These are phyloP conservation scores for Apteryx owenii DNA, from an alignment of 2,113 vertebrate genomes.

Conservation along the genomic window DNA sequence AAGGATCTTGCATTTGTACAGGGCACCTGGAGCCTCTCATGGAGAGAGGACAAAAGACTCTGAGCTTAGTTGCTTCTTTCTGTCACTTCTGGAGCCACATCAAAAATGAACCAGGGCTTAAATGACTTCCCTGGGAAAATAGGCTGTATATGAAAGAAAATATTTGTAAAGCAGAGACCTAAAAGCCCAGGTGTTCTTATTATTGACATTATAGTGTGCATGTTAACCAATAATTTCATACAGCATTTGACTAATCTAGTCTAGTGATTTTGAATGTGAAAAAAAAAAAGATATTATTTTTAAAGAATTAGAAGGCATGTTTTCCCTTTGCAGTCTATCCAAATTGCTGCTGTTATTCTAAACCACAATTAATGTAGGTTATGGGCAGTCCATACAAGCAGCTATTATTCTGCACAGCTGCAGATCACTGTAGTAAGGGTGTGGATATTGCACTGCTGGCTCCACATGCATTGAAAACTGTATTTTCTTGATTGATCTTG, in stretches of 20 bases:
- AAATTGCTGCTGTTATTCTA: not conserved
- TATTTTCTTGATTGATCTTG: not conserved
- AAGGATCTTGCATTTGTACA: not conserved
- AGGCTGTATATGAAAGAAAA: not conserved
- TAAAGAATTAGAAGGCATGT: not conserved
- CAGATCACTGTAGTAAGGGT: not conserved
- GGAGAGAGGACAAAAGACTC: not conserved
- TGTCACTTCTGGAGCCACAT: not conserved
- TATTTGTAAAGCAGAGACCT: not conserved
- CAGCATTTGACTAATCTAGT: not conserved
- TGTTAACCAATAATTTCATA: not conserved
- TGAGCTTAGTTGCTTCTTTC: not conserved
- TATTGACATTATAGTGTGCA: not conserved
- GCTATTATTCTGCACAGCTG: not conserved
- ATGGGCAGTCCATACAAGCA: not conserved
- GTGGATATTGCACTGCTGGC: not conserved
- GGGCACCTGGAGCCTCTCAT: not conserved
- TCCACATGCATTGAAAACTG: not conserved
- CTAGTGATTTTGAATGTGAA: not conserved
- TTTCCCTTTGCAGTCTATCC: not conserved
- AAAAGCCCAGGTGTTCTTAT: not conserved
- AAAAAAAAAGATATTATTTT: not conserved
- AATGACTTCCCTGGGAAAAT: not conserved
- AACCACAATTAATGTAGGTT: not conserved
- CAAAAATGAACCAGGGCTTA: not conserved